Evolutionary conservation across 2,797 vertebrate species (phyloP).

Genomic region (Tolypeutes matacus): DNA sequence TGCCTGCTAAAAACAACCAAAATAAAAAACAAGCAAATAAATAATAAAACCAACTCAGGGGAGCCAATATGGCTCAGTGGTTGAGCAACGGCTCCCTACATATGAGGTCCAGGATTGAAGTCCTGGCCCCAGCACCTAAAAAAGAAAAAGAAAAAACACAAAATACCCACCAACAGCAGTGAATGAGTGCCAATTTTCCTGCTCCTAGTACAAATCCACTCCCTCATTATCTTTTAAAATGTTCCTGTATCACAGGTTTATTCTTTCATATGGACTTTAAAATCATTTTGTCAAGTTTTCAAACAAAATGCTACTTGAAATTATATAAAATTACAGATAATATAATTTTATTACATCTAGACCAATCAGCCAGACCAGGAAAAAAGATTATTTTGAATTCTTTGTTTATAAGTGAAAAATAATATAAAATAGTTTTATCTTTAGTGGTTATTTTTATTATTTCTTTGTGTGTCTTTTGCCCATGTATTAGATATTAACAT

Average conservation of each 20-base stretch:
- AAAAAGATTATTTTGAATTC: background rate
- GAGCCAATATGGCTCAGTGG: too few relatives aligned
- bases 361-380: background rate
- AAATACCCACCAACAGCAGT: background rate
- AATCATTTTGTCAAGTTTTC: slow-evolving; percentile 33
- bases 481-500: background rate
- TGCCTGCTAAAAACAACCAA: too few relatives aligned
- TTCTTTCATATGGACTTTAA: slow-evolving; percentile 40
- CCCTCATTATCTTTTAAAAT: slow-evolving; percentile 42
- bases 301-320: slow-evolving; percentile 14
- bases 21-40: too few relatives aligned
- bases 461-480: background rate
- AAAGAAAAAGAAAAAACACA: too few relatives aligned
- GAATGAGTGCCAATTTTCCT: background rate
- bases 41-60: too few relatives aligned
- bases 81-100: too few relatives aligned
- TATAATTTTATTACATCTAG: background rate
- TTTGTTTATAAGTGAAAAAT: background rate
- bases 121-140: too few relatives aligned
- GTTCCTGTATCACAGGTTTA: background rate
- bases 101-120: too few relatives aligned
- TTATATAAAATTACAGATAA: slow-evolving; percentile 13
- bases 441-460: slow-evolving; percentile 43
- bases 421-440: background rate
- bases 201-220: background rate